Conservation (phyloP, 1,140 invertebrate genomes). For the Drosophila persimilis region DNA sequence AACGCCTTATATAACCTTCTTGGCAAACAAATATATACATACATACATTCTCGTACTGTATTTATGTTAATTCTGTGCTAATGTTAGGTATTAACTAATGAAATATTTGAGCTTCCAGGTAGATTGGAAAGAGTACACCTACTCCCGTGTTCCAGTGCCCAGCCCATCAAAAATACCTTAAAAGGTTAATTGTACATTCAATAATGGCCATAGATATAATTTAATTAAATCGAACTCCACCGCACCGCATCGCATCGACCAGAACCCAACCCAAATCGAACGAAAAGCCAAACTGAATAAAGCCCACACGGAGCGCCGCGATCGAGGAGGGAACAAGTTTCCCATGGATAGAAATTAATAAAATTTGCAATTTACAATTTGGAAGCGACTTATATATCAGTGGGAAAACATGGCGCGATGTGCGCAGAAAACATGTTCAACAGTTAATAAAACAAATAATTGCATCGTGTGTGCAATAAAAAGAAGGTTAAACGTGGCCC, state of each 20-base stretch:
- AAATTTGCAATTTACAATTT: conserved; percentile 76
- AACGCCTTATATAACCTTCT: too few relatives aligned
- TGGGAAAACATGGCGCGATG: conserved; percentile 49
- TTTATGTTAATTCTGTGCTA: conserved; percentile 55
- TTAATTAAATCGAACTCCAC: conserved; percentile 6
- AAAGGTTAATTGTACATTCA: conserved; percentile 54
- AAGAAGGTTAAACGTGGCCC: conserved; percentile 71
- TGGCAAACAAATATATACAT: too few relatives aligned
- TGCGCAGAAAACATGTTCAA: conserved; percentile 70
- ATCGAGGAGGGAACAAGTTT: conserved; percentile 42
- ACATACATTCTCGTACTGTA: too few relatives aligned
- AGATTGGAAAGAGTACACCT: too few relatives aligned
- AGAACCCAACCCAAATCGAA: conserved; percentile 11
- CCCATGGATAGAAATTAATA: conserved; percentile 64
- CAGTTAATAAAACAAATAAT: conserved; percentile 82
- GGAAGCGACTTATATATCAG: conserved; percentile 59
- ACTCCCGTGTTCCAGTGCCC: background rate
- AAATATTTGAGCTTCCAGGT: conserved; percentile 37
- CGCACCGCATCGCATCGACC: too few relatives aligned
- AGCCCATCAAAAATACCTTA: conserved; percentile 25
- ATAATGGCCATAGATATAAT: conserved; percentile 22
- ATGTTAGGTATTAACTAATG: conserved; percentile 28
- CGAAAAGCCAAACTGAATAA: conserved; percentile 7
- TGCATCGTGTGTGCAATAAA: conserved; percentile 79
- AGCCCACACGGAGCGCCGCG: conserved; percentile 26